Evolutionary conservation across 2,113 vertebrate genomes (phyloP).

Genomic region (Recurvirostra avosetta): DNA sequence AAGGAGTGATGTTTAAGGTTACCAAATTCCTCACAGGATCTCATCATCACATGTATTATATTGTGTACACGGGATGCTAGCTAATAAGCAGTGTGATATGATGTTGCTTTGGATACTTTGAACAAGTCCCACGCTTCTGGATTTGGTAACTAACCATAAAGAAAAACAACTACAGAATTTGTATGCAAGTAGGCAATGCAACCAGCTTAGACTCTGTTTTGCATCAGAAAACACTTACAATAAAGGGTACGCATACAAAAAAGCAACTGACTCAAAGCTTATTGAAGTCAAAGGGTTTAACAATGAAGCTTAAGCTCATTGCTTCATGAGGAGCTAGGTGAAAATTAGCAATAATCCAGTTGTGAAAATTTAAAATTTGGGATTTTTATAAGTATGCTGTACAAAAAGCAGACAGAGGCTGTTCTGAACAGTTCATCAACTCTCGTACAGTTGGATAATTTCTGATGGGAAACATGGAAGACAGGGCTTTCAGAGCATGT

Average conservation of each 20-base stretch:
- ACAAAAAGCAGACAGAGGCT: background rate
- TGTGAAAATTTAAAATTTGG: background rate
- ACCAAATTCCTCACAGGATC: background rate
- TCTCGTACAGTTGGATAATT: background rate
- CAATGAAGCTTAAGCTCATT: background rate
- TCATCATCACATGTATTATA: background rate
- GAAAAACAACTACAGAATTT: background rate
- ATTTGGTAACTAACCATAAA: background rate
- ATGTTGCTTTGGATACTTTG: background rate
- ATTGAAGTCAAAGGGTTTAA: background rate
- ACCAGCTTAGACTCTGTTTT: slow-evolving; percentile 19
- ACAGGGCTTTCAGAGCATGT: background rate
- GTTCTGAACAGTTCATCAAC: background rate
- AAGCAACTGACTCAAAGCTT: background rate
- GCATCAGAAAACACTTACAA: slow-evolving; percentile 44
- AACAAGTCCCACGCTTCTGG: background rate
- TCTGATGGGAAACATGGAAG: background rate
- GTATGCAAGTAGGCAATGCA: slow-evolving; percentile 6
- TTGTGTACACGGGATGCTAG: background rate
- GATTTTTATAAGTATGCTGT: background rate
- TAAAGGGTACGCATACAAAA: background rate
- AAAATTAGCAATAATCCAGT: background rate
- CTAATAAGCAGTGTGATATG: background rate
- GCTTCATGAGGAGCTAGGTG: background rate
- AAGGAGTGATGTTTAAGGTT: background rate